Evolutionary conservation across 2,888 invertebrate species (phyloP).

Genomic region (Plebejus melissa): DNA sequence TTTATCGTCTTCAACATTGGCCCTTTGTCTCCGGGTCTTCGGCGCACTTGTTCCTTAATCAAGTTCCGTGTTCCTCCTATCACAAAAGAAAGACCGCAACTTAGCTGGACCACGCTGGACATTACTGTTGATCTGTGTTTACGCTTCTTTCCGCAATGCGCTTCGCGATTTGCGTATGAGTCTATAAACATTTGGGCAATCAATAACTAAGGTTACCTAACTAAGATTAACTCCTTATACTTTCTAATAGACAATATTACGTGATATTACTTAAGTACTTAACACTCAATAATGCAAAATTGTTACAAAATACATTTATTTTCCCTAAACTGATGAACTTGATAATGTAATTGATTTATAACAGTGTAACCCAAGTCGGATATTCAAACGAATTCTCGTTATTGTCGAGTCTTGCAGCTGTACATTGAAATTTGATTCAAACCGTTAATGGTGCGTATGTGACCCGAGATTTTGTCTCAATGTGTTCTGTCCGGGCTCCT

Average conservation of each 20-base stretch:
- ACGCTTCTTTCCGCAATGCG: background rate
- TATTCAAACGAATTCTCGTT: conserved; percentile 16
- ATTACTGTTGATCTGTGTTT: background rate
- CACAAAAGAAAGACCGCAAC: conserved; percentile 4
- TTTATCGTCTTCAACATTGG: conserved; percentile 55
- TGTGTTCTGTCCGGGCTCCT: conserved; percentile 35
- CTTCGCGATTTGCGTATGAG: background rate
- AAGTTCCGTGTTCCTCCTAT: conserved; percentile 43
- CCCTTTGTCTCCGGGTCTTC: conserved; percentile 55
- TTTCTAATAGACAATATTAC: no score
- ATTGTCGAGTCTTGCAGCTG: conserved; percentile 53
- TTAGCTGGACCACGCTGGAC: background rate
- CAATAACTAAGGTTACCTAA: no score
- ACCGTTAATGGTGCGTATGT: conserved; percentile 63
- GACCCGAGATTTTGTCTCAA: conserved; percentile 38
- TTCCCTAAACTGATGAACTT: background rate
- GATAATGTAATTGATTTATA: conserved; percentile 26
- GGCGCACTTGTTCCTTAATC: conserved; percentile 52
- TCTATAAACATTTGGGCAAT: background rate
- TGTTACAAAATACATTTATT: background rate
- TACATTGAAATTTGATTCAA: conserved; percentile 68
- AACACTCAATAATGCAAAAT: no score
- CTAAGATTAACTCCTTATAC: no score
- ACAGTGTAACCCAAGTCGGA: background rate
- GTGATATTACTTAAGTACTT: no score